A percentile compares a stretch with the other conserved stretches of the same genome.
phyloP scores from a whole-genome alignment of 2,113 vertebrate genomes.

The Leiothrix lutea region DNA sequence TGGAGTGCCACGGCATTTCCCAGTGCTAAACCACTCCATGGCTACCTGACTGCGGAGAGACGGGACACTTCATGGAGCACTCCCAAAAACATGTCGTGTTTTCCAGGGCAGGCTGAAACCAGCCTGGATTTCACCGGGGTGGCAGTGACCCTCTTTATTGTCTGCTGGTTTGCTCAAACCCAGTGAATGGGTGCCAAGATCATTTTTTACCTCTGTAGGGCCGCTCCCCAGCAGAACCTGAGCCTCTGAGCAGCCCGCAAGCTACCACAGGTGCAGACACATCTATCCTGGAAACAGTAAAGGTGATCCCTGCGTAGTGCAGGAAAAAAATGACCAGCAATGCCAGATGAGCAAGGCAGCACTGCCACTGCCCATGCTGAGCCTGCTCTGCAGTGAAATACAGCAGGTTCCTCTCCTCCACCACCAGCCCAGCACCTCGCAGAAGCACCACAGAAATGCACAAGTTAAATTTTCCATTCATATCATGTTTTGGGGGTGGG shows the following conservation, averaged over 20 bases:
- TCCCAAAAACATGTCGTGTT: accelerated
- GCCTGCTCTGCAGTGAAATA: not conserved
- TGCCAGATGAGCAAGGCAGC: not conserved
- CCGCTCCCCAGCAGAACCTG: not conserved
- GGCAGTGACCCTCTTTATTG: not conserved
- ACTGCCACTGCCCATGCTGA: constrained; percentile 4
- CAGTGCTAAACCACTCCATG: not conserved
- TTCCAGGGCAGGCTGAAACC: not conserved
- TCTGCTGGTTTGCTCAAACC: not conserved
- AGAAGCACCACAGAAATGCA: not conserved
- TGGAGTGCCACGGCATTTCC: not conserved
- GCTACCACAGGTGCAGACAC: not conserved
- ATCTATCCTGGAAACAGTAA: not conserved
- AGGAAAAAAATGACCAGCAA: not conserved
- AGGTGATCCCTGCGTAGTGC: not conserved
- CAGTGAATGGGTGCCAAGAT: not conserved
- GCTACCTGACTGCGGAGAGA: not conserved
- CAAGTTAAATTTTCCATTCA: constrained; percentile 24
- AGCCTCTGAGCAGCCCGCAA: not conserved
- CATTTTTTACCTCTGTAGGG: not conserved
- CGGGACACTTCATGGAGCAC: accelerated
- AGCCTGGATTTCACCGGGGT: not conserved
- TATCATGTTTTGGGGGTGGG: not conserved
- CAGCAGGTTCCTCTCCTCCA: not conserved
- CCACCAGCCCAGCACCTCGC: not conserved